Conservation (phyloP, 1,140 invertebrate species). For the Heliconius nattereri region DNA sequence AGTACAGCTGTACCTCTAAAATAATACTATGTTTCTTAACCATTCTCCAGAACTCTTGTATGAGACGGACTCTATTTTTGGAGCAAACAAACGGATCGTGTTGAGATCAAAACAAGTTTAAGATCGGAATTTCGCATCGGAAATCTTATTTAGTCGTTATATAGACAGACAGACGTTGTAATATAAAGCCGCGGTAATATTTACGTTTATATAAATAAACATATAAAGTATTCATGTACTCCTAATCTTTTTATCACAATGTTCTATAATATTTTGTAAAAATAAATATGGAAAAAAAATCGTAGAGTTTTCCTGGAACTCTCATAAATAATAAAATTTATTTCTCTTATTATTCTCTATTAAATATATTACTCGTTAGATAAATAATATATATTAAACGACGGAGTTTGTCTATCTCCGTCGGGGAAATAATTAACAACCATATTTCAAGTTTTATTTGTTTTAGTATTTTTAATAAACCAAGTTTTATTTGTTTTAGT, state of each 20-base stretch:
- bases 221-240: not conserved
- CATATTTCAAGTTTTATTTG: too few species aligned
- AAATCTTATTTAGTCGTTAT: constrained; percentile 20
- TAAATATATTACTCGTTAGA: too few species aligned
- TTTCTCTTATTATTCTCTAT: too few species aligned
- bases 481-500: too few species aligned
- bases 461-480: too few species aligned
- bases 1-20: constrained; percentile 13
- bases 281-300: not conserved
- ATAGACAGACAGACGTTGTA: not conserved
- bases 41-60: constrained; percentile 33
- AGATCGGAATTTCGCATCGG: constrained; percentile 43
- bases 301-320: not conserved
- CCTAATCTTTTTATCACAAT: not conserved
- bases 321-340: not conserved
- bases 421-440: too few species aligned
- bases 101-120: constrained; percentile 47
- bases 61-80: constrained; percentile 42
- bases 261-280: not conserved
- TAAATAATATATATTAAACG: too few species aligned
- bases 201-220: not conserved
- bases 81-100: constrained; percentile 46
- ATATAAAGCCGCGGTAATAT: not conserved
- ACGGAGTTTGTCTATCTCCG: too few species aligned
- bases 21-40: constrained; percentile 17